These are phyloP conservation scores for Drosophila prostipennis DNA, from an alignment of 2,888 invertebrate genomes.

Conservation along the genomic window DNA sequence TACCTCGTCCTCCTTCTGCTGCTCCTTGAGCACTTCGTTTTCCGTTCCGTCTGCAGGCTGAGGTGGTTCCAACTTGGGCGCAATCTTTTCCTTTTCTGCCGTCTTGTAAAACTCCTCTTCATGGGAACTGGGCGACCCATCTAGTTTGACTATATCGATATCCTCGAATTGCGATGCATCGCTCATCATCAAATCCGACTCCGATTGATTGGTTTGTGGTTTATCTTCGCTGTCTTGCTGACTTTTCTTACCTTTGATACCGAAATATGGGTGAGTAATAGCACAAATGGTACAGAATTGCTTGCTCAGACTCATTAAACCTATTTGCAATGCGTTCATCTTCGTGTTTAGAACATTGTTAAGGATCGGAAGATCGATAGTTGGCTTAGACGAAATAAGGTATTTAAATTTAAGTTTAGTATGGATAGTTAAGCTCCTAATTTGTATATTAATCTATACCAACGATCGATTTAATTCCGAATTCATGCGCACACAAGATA, in stretches of 20 bases:
- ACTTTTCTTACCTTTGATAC: constrained; percentile 11
- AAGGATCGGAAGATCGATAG: background rate
- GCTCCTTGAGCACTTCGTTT: constrained; percentile 67
- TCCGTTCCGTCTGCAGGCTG: constrained; percentile 43
- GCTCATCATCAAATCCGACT: constrained; percentile 81
- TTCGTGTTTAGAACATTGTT: background rate
- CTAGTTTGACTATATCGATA: constrained; percentile 82
- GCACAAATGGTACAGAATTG: background rate
- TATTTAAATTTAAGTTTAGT: no score
- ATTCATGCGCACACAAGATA: background rate
- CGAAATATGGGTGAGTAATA: constrained; percentile 7
- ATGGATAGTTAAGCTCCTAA: no score
- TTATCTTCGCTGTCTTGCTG: background rate
- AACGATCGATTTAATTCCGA: background rate
- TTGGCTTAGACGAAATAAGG: background rate
- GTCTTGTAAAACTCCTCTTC: constrained; percentile 82
- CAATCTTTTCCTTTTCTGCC: constrained; percentile 37
- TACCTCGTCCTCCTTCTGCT: constrained; percentile 9
- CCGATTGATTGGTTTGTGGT: constrained; percentile 35
- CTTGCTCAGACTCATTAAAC: constrained; percentile 8
- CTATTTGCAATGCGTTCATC: background rate
- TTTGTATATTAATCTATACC: background rate
- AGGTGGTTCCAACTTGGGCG: constrained; percentile 1
- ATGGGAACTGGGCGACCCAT: constrained; percentile 57
- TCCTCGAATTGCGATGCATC: constrained; percentile 78